Evolutionary conservation across 2,888 invertebrate genomes (phyloP).

Genomic region (Ctena decussata): DNA sequence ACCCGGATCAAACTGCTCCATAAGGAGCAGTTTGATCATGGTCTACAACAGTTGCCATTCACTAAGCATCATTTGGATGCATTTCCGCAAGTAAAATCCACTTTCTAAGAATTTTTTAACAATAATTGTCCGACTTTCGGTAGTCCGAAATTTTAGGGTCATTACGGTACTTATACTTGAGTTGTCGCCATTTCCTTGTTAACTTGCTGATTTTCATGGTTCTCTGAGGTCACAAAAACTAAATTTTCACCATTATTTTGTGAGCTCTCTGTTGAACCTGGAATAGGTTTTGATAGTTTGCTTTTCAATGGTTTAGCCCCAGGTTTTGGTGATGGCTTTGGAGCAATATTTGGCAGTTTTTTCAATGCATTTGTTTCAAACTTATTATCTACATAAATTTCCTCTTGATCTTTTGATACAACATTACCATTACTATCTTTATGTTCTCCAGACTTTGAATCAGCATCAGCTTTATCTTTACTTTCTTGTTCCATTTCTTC

Average conservation of each 20-base stretch:
- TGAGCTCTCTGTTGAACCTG: background rate
- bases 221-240: background rate
- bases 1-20: too few species aligned
- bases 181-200: background rate
- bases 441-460: background rate
- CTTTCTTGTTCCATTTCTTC: slow-evolving; percentile 10
- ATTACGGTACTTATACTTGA: too few species aligned
- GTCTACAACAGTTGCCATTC: too few species aligned
- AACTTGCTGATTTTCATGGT: background rate
- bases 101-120: background rate
- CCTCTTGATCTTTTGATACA: background rate
- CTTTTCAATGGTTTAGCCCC: background rate
- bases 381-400: background rate
- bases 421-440: background rate
- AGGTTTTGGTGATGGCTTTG: slow-evolving; percentile 28
- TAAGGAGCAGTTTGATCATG: too few species aligned
- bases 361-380: background rate
- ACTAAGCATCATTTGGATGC: too few species aligned
- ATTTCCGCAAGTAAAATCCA: too few species aligned
- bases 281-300: background rate
- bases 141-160: too few species aligned
- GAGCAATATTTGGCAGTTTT: slow-evolving; percentile 26
- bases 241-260: background rate
- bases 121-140: too few species aligned
- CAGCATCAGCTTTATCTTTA: background rate